phyloP scores from a whole-genome alignment of 2,797 vertebrate genomes.

The Chromis chromis region DNA sequence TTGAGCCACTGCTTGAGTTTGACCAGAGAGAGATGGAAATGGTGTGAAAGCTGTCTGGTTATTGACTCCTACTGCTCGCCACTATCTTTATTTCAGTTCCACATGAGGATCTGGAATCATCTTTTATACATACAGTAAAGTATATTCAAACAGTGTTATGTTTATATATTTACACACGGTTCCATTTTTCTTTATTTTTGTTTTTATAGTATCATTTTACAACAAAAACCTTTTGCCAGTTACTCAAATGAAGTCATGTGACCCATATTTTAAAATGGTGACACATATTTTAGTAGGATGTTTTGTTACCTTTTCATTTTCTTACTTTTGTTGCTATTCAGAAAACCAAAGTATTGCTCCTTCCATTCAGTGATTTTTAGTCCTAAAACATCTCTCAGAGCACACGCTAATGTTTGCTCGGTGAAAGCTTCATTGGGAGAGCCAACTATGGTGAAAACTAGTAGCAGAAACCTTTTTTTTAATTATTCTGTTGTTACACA shows the following conservation, averaged over 20 bases:
- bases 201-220: slow-evolving; percentile 43
- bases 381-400: slow-evolving; percentile 36
- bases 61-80: slow-evolving; percentile 68
- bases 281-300: slow-evolving; percentile 48
- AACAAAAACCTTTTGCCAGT: slow-evolving; percentile 49
- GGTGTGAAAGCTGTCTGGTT: slow-evolving; percentile 52
- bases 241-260: slow-evolving; percentile 66
- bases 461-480: slow-evolving; percentile 42
- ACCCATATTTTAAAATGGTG: slow-evolving; percentile 49
- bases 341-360: slow-evolving; percentile 68
- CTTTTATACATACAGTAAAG: slow-evolving; percentile 56
- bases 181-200: slow-evolving; percentile 62
- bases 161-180: slow-evolving; percentile 71
- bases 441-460: slow-evolving; percentile 29
- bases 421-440: slow-evolving; percentile 54
- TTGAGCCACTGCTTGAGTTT: slow-evolving; percentile 54
- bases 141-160: slow-evolving; percentile 81
- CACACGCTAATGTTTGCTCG: slow-evolving; percentile 29
- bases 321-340: slow-evolving; percentile 39
- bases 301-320: slow-evolving; percentile 45
- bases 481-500: slow-evolving; percentile 23
- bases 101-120: slow-evolving; percentile 44
- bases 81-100: slow-evolving; percentile 75
- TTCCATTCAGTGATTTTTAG: slow-evolving; percentile 41
- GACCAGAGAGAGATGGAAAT: slow-evolving; percentile 44